Evolutionary conservation across 2,113 vertebrate genomes (phyloP).

Genomic region (Phyllostomus hastatus): DNA sequence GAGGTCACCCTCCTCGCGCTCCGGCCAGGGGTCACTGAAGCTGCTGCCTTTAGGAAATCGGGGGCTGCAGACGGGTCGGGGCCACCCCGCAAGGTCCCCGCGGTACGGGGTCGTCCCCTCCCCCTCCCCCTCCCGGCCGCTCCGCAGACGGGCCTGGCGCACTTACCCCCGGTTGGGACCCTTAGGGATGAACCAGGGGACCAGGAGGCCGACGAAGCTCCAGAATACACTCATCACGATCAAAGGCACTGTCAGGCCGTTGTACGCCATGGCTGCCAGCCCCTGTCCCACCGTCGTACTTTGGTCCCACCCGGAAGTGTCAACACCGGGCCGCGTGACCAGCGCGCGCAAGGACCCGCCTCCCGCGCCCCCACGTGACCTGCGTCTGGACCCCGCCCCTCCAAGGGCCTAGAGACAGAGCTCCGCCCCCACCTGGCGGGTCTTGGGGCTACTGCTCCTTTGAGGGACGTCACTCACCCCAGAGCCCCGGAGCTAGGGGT

Average conservation of each 20-base stretch:
- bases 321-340: slow-evolving; percentile 41
- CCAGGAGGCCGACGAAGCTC: slow-evolving; percentile 88
- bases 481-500: neutral
- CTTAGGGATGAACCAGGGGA: slow-evolving; percentile 94
- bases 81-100: neutral
- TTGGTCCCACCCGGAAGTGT: slow-evolving; percentile 69
- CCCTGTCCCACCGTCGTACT: neutral
- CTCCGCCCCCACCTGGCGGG: neutral
- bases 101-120: neutral
- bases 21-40: neutral
- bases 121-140: neutral
- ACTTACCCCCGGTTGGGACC: slow-evolving; percentile 95
- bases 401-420: rapidly evolving
- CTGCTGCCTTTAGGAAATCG: neutral
- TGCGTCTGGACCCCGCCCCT: neutral
- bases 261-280: slow-evolving; percentile 80
- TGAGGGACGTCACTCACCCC: rapidly evolving
- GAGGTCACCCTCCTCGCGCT: neutral
- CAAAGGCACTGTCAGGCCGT: slow-evolving; percentile 86
- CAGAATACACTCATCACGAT: slow-evolving; percentile 94
- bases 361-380: neutral
- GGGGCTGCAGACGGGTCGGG: too few species aligned
- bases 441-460: rapidly evolving
- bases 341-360: slow-evolving; percentile 1
- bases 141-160: neutral